Evolutionary conservation across 2,888 invertebrate species (phyloP), one percentile per base, ranked within the genome.

Genomic region (Agrochola litura): DNA sequence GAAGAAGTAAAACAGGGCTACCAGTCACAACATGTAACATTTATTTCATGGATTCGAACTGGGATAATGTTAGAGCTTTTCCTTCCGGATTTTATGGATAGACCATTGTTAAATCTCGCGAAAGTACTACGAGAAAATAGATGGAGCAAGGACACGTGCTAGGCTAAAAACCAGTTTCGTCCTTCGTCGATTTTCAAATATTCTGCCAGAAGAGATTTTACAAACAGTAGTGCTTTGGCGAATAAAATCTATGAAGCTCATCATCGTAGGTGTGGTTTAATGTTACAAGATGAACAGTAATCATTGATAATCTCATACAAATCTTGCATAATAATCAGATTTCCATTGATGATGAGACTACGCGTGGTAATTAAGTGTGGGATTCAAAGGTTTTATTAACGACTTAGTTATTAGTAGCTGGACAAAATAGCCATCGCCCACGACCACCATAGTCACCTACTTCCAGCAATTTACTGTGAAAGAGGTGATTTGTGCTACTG

Each of bases 351-450:
- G 70, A 65, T 68, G 67, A 84, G 46, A 60, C 76, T 82, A 69
- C 56, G 73, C 61, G 46, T 46, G 67, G 69, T 87, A 85, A 89
- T 89, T 79, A 83, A 52, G 82, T 81, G 89, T 89, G 88, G 86
- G 86, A 79, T 83, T 81, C 61, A 80, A 77, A 73, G 68, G 76
- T 78, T 73, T 71, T 87, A 80, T 71, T 84, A 74, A 76, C 66
- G 74, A 79, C 58, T 80, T 70, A 58, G 72, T 81, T 80, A 83
- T 83, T 84, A 82, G 71, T 87, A 71, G 65, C 71, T 77, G 81
- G 84, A 83, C 83, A 77, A 82, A 71, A 69, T 69, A 67, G 67
- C 79, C 72, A 67, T 69, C 87, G 85, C 89, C 83, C 85, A 87
- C 85, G 22, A 52, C 6, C 67, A 79, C 83, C 74, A 76, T 85